Percentiles rank a stretch among this genome's conserved stretches.
These are phyloP conservation scores for Berghia stephanieae DNA, from an alignment of 1,140 invertebrate species.

Conservation along the genomic window DNA sequence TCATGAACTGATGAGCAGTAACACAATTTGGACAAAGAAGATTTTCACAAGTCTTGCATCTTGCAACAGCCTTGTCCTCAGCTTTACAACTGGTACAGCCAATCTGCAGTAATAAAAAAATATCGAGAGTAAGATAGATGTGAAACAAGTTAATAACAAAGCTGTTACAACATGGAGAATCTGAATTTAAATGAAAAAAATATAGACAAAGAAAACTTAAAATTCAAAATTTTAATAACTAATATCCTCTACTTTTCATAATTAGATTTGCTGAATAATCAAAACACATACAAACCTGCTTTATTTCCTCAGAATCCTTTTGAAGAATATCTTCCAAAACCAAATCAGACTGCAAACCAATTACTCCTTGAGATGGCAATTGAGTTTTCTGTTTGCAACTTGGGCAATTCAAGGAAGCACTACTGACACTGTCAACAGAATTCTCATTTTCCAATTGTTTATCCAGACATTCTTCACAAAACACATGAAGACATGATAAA, in stretches of 20 bases:
- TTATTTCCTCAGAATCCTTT: constrained; percentile 68
- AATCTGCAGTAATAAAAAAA: too few species aligned
- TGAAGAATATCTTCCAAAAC: constrained; percentile 29
- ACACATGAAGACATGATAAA: constrained; percentile 89
- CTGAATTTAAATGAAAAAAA: constrained; percentile 61
- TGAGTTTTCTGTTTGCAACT: constrained; percentile 17
- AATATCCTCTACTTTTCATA: not conserved
- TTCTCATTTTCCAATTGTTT: constrained; percentile 17
- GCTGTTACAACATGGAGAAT: constrained; percentile 84
- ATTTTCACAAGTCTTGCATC: constrained; percentile 92
- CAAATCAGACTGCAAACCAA: constrained; percentile 10
- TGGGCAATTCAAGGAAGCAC: constrained; percentile 12
- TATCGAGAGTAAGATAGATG: too few species aligned
- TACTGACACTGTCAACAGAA: constrained; percentile 8
- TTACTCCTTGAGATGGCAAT: not conserved
- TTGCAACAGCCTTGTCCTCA: constrained; percentile 79
- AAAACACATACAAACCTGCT: too few species aligned
- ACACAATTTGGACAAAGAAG: constrained; percentile 92
- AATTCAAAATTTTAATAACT: not conserved
- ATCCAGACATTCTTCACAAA: constrained; percentile 82
- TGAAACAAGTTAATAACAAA: too few species aligned
- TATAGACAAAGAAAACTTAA: not conserved
- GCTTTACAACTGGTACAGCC: constrained; percentile 72
- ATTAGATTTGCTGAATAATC: too few species aligned
- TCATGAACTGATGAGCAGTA: constrained; percentile 90